Evolutionary conservation across 2,888 invertebrate genomes (phyloP), one percentile per base, ranked within the genome.

Genomic region (Lissonota sp.): DNA sequence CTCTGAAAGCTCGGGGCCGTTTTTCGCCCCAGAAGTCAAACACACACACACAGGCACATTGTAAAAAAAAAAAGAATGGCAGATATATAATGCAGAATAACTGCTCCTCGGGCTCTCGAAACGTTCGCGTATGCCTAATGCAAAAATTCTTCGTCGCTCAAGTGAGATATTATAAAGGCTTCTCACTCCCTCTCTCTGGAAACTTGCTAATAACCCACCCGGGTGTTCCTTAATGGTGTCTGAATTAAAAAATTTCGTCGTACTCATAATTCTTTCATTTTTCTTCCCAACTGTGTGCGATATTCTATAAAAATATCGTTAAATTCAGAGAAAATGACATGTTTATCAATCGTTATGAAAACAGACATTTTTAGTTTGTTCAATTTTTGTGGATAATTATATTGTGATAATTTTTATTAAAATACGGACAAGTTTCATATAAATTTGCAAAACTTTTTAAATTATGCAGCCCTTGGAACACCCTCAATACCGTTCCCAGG

Each of bases 71-170:
- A 26, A 26, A 55, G 83, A 83, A 83, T 78, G 79, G 78, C 77
- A 73, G 74, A 72, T 72, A 78, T 71, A 72, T 74, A 67, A 42
- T 16, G 7, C 58, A 57, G 58, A 64, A 26, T 26, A 26, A 26
- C 26, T 70, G 26, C 82, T 63, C 73, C 76, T 73, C 77, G 77
- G 79, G 76, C 74, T 81, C 82, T 83, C 81, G 82, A 74, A 82
- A 58, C 80, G 82, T 81, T 62, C 74, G 73, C 26, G 26, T 26
- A 26, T 64, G 67, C 84, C 84, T 86, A 86, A 86, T 84, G 84
- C 85, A 82, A 84, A 88, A 88, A 88, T 88, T 88, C 88, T 88
- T 88, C 87, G 86, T 86, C 84, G 77, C 83, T 78, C 82, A 82
- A 84, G 84, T 88, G 87, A 88, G 87, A 87, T 87, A 88, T 87